Evolutionary conservation across 92 coral and sea anemone genomes (phyloP).

Genomic region (Meandrina meandrites): DNA sequence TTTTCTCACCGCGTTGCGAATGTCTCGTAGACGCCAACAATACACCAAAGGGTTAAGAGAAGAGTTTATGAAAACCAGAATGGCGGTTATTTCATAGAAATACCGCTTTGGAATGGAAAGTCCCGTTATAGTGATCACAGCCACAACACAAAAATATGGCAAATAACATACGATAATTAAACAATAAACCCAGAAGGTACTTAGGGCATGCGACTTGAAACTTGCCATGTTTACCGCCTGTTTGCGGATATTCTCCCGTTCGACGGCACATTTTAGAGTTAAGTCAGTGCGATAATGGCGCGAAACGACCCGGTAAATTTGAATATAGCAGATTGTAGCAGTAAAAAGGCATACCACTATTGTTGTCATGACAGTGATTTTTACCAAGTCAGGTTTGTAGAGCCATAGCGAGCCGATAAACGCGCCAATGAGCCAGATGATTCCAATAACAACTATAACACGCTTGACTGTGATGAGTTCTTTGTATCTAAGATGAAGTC

Average conservation of each 20-base stretch:
- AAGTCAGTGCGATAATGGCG: conserved; percentile 17
- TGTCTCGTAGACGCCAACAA: conserved; percentile 33
- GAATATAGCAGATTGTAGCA: conserved; percentile 18
- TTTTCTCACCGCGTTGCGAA: conserved; percentile 28
- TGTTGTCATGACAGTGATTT: background rate
- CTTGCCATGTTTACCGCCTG: conserved; percentile 21
- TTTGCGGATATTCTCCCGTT: background rate
- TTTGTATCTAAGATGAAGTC: conserved; percentile 41
- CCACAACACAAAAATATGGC: conserved; percentile 38
- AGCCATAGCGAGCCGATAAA: conserved; percentile 29
- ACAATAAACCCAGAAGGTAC: conserved; percentile 46
- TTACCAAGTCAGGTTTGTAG: conserved; percentile 23
- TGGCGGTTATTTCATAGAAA: conserved; percentile 36
- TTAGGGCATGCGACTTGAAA: conserved; percentile 28
- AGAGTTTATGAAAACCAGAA: conserved; percentile 36
- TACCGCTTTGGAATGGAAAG: conserved; percentile 9
- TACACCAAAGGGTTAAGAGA: conserved; percentile 35
- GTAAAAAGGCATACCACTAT: conserved; percentile 13
- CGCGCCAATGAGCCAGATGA: conserved; percentile 34
- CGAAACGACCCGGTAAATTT: conserved; percentile 33
- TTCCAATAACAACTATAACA: conserved; percentile 1
- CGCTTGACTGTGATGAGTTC: conserved; percentile 33
- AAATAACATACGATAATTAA: conserved; percentile 26
- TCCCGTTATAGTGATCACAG: background rate
- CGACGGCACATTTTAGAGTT: conserved; percentile 11